Conservation (phyloP, 1,140 invertebrate species). For the Cydia amplana region DNA sequence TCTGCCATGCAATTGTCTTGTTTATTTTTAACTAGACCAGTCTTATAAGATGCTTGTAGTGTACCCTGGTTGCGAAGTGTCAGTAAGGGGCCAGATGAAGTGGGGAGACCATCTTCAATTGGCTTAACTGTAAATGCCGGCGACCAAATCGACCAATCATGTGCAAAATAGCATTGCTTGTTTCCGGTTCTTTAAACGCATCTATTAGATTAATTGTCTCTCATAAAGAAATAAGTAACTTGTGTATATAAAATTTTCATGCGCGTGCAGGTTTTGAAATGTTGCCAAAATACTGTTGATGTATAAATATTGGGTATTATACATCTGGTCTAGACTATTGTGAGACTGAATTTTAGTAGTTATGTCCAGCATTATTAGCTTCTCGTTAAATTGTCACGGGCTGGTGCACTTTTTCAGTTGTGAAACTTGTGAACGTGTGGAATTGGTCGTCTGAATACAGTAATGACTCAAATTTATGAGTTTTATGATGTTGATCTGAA, state of each 20-base stretch:
- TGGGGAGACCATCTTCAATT: constrained; percentile 64
- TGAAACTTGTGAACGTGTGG: constrained; percentile 49
- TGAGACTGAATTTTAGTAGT: constrained; percentile 1
- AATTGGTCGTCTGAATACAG: constrained; percentile 43
- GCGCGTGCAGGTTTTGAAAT: not conserved
- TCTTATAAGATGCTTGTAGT: constrained; percentile 37
- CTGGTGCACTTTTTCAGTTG: constrained; percentile 48
- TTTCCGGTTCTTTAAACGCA: constrained; percentile 42
- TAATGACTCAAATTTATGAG: not conserved
- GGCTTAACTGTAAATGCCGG: constrained; percentile 54
- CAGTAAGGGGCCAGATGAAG: constrained; percentile 42
- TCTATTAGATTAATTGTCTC: constrained; percentile 10
- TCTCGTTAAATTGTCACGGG: constrained; percentile 58
- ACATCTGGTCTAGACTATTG: not conserved
- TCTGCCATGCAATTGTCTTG: constrained; percentile 62
- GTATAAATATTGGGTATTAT: not conserved
- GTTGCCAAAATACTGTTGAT: not conserved
- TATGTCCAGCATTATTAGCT: constrained; percentile 41
- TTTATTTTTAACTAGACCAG: constrained; percentile 69
- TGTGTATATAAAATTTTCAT: not conserved
- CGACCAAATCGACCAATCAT: constrained; percentile 56
- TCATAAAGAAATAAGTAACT: constrained; percentile 8
- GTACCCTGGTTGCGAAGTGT: constrained; percentile 34
- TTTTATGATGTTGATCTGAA: not conserved
- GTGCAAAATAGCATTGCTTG: constrained; percentile 54